Base-by-base conservation (phyloP, 1,140 invertebrate genomes). In the Drosophila trapezifrons region DNA sequence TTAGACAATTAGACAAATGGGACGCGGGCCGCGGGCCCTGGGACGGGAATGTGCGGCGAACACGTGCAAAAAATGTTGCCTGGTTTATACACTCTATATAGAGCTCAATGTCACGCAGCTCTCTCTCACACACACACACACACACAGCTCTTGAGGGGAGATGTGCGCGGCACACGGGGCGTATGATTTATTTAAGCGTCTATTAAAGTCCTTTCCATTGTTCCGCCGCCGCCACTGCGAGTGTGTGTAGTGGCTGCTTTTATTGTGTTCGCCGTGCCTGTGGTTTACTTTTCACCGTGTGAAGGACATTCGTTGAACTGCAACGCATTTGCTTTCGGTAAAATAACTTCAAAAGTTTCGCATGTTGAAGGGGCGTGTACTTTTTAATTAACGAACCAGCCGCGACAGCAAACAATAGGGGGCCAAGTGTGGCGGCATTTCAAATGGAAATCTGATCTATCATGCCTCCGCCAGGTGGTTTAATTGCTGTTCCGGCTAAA, bases 101-200 rank as follows among this genome's bases (percentile, higher is more conserved):
- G 52, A 63, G 63, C 69, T 81, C 78, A 85, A 85, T 85, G 82
- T 86, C 75, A 86, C 74, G 67, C 63, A 67, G 58, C 38, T 54
- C 32, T n/a, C n/a, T n/a, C 18, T 10, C 63, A 60, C 47, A 45
- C 62, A 46, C 32, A 45, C 29, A 58, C 37, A 60, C 43, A 18
- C 32, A 51, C 5, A 51, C 42, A 52, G 18, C 55, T 58, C 35
- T 74, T 42, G 57, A 43, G 17, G 64, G 57, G 40, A 59, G 22
- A 46, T 17, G 47, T 29, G 59, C 45, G 52, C 60, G 75, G 49
- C 47, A 51, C 49, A 82, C 83, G 71, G 79, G 82, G 78, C 83
- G 83, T 70, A 87, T 86, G 66, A 83, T 87, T 86, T 86, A 86
- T 83, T 87, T 83, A 87, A 79, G 66, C 71, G 79, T 70, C 79